Percentiles rank a stretch among this genome's conserved stretches.
These are phyloP conservation scores for Siniperca obscura DNA, from an alignment of 2,797 vertebrate genomes.

Conservation along the genomic window DNA sequence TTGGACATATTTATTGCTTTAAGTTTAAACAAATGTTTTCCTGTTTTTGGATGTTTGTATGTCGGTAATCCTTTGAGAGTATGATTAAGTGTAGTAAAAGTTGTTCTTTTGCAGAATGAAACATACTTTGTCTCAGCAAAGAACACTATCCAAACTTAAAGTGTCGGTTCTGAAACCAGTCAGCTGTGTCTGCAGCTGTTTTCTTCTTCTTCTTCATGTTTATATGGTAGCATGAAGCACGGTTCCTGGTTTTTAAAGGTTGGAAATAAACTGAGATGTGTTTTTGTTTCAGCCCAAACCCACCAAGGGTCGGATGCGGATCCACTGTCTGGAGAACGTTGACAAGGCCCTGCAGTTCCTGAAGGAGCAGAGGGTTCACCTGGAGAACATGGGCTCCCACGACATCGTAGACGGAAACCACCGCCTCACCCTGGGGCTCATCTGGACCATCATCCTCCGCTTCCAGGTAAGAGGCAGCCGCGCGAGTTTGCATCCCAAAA, in stretches of 20 bases:
- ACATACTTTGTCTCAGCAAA: neutral
- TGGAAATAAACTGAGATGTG: conserved; percentile 23
- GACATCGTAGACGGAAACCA: conserved; percentile 99
- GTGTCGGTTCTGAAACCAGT: neutral
- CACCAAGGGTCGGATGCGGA: conserved; percentile 93
- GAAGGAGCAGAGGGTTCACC: conserved; percentile 96
- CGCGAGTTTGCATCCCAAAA: neutral
- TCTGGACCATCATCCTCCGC: conserved; percentile 98
- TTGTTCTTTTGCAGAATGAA: neutral
- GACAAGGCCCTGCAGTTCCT: conserved; percentile 98
- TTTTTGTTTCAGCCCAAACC: conserved; percentile 70
- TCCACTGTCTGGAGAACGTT: conserved; percentile 96
- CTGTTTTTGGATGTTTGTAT: neutral
- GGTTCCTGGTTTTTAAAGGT: neutral
- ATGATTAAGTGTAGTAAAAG: neutral
- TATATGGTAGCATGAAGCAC: neutral
- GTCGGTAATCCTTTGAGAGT: neutral
- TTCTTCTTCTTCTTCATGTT: neutral
- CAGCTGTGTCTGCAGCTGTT: conserved; percentile 48
- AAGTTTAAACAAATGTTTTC: neutral
- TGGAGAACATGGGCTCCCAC: conserved; percentile 99
- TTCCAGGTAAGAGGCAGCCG: conserved; percentile 83
- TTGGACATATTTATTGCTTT: neutral
- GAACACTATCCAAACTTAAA: neutral
- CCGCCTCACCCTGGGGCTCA: conserved; percentile 95